phyloP scores from a whole-genome alignment of 1,140 invertebrate species.

The Schlechtendalia chinensis region DNA sequence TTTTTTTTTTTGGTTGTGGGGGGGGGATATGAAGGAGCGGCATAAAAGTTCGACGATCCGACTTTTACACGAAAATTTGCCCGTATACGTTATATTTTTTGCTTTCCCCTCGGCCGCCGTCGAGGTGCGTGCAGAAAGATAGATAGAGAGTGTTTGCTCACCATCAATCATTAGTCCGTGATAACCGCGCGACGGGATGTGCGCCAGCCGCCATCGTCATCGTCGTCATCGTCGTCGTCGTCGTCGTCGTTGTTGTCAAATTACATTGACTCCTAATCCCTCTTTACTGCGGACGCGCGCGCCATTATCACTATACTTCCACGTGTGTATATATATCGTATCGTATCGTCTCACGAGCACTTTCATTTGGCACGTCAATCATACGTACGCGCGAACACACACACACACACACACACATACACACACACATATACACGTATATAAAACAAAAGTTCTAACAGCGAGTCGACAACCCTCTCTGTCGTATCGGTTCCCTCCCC shows the following conservation, averaged over 20 bases:
- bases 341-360: slow-evolving; percentile 3
- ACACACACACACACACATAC: too few species aligned
- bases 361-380: slow-evolving; percentile 39
- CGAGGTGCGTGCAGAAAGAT: too few species aligned
- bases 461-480: not conserved
- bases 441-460: slow-evolving; percentile 17
- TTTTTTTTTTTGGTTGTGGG: too few species aligned
- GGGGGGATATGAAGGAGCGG: too few species aligned
- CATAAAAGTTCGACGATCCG: slow-evolving; percentile 11
- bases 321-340: not conserved
- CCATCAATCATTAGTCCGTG: too few species aligned
- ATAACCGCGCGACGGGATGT: not conserved
- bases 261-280: slow-evolving; percentile 35
- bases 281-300: not conserved
- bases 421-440: too few species aligned
- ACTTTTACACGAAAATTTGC: not conserved
- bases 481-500: not conserved
- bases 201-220: not conserved
- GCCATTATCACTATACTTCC: not conserved
- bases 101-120: too few species aligned
- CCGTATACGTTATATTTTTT: too few species aligned
- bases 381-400: not conserved
- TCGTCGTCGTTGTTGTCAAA: slow-evolving; percentile 10
- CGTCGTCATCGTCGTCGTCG: slow-evolving; percentile 11
- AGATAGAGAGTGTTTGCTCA: not conserved